These are phyloP conservation scores for Belonocnema kinseyi DNA, from an alignment of 1,140 invertebrate genomes.

Conservation along the genomic window DNA sequence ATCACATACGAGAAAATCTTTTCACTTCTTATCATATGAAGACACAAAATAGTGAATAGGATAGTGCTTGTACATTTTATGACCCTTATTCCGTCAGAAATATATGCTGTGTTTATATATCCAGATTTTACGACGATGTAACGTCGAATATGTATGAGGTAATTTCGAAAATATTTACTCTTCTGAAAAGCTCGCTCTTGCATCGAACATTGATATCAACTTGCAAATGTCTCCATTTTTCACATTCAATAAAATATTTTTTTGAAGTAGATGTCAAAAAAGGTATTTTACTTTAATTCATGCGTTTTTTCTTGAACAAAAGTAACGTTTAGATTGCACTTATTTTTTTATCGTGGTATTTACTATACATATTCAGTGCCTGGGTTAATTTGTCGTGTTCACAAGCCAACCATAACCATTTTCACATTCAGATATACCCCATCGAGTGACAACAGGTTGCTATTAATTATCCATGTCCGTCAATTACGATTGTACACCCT, in stretches of 20 bases:
- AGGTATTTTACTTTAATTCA: too few relatives aligned
- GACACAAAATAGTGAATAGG: constrained; percentile 1
- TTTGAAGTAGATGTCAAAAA: too few relatives aligned
- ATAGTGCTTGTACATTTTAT: background rate
- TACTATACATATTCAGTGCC: background rate
- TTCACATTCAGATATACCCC: constrained; percentile 34
- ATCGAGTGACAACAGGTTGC: constrained; percentile 48
- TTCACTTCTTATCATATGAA: constrained; percentile 1
- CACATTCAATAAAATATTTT: background rate
- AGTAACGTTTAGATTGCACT: too few relatives aligned
- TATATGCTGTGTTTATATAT: background rate
- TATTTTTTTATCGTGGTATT: background rate
- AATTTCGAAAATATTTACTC: constrained; percentile 20
- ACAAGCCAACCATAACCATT: constrained; percentile 13
- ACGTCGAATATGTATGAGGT: constrained; percentile 25
- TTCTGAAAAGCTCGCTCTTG: background rate
- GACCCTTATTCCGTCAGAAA: constrained; percentile 9
- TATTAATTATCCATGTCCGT: constrained; percentile 52
- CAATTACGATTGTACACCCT: constrained; percentile 43
- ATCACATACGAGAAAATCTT: background rate
- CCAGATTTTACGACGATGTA: constrained; percentile 18
- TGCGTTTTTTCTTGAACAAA: too few relatives aligned
- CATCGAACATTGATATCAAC: background rate
- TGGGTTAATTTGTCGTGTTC: constrained; percentile 25
- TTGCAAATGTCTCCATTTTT: background rate